Evolutionary conservation across 2,113 vertebrate species (phyloP).

Genomic region (Saccopteryx bilineata): DNA sequence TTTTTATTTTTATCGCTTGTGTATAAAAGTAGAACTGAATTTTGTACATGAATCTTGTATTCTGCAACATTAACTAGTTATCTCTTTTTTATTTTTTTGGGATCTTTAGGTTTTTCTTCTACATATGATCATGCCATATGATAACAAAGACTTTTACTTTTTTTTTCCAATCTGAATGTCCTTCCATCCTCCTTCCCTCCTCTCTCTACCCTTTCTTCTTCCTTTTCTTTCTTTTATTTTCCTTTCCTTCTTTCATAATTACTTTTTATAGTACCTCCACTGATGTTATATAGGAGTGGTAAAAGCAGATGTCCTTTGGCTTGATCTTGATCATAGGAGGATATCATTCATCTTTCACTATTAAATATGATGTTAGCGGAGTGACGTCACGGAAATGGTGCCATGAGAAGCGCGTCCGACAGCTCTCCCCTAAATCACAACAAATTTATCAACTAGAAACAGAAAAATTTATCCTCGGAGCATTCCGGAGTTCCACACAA

Average conservation of each 20-base stretch:
- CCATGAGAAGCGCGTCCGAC: too few relatives aligned
- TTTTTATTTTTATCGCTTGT: not conserved
- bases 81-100: not conserved
- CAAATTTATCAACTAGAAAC: too few relatives aligned
- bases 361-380: not conserved
- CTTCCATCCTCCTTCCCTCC: not conserved
- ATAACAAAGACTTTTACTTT: not conserved
- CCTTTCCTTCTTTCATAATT: not conserved
- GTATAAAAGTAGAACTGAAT: not conserved
- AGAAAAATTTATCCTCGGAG: too few relatives aligned
- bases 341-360: not conserved
- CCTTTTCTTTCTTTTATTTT: not conserved
- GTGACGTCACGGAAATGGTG: too few relatives aligned
- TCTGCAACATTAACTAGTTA: not conserved
- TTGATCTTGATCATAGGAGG: not conserved
- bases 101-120: not conserved
- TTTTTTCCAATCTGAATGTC: not conserved
- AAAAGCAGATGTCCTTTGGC: not conserved
- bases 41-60: not conserved
- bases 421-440: too few relatives aligned
- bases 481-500: too few relatives aligned
- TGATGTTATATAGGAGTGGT: not conserved
- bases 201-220: not conserved
- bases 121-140: not conserved
- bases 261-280: not conserved